Evolutionary conservation across 1,140 invertebrate genomes (phyloP).

Genomic region (Laodelphax striatellus): DNA sequence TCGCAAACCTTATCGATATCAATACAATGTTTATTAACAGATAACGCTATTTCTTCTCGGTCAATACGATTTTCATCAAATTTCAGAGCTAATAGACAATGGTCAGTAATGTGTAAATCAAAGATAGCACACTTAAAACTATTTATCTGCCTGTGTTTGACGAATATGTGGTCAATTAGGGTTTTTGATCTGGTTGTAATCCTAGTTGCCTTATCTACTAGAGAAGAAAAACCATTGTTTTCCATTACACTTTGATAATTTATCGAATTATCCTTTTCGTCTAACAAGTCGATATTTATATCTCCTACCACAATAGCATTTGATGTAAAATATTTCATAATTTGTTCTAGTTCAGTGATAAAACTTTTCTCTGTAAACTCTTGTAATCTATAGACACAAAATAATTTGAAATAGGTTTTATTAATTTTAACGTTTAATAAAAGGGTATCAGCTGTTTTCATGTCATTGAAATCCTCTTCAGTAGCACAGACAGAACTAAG

Average conservation of each 20-base stretch:
- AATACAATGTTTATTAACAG: background rate
- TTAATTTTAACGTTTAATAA: background rate
- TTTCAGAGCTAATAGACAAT: no score
- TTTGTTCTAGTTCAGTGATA: background rate
- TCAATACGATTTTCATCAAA: no score
- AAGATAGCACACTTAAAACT: no score
- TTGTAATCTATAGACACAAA: slow-evolving; percentile 1
- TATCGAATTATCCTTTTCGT: background rate
- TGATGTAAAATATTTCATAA: background rate
- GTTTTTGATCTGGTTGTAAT: no score
- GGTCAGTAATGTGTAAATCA: no score
- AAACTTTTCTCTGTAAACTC: background rate
- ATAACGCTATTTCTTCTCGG: background rate
- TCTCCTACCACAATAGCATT: slow-evolving; percentile 3
- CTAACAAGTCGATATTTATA: background rate
- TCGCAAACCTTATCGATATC: background rate
- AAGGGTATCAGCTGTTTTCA: slow-evolving; percentile 6
- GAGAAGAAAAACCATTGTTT: no score
- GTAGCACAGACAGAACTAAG: background rate
- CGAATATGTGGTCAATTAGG: no score
- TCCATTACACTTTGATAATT: no score
- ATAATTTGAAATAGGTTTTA: no score
- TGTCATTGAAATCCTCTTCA: background rate
- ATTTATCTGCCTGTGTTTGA: no score
- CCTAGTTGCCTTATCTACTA: no score